Evolutionary conservation across 2,113 vertebrate species (phyloP).

Genomic region (Etia nguti): DNA sequence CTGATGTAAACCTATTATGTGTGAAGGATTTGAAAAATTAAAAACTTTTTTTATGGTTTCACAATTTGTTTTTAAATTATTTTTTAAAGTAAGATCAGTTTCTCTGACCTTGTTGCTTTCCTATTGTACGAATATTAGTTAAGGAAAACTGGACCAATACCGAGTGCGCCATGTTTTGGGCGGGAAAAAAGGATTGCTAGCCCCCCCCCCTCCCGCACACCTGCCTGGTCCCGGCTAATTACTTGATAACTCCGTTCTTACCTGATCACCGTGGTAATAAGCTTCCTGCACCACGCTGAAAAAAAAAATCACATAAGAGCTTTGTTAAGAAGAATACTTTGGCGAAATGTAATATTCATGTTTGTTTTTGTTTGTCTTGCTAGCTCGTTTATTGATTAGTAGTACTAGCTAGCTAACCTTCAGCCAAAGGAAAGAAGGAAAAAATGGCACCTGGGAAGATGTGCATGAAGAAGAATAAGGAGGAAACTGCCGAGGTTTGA

Average conservation of each 20-base stretch:
- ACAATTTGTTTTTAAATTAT: not conserved
- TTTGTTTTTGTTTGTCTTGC: not conserved
- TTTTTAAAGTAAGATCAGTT: not conserved
- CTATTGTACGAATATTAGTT: not conserved
- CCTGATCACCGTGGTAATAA: not conserved
- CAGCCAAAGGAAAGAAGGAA: not conserved
- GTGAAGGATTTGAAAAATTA: not conserved
- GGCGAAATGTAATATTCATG: not conserved
- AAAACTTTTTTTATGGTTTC: not conserved
- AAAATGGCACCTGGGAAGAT: conserved; percentile 40
- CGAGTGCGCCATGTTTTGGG: not conserved
- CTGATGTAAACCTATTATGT: not conserved
- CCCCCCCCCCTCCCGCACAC: fast-evolving
- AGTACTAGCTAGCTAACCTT: not conserved
- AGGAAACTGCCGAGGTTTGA: conserved; percentile 53
- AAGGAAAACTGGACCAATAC: not conserved
- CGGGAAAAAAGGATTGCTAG: not conserved
- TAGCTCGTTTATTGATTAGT: not conserved
- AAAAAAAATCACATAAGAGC: not conserved
- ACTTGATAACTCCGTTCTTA: not conserved
- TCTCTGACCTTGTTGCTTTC: not conserved
- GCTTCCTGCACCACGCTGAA: not conserved
- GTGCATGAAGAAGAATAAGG: conserved; percentile 18
- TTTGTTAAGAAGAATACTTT: not conserved
- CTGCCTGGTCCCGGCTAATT: not conserved